phyloP scores from a whole-genome alignment of 2,888 invertebrate genomes.

The Drosophila paranaensis region DNA sequence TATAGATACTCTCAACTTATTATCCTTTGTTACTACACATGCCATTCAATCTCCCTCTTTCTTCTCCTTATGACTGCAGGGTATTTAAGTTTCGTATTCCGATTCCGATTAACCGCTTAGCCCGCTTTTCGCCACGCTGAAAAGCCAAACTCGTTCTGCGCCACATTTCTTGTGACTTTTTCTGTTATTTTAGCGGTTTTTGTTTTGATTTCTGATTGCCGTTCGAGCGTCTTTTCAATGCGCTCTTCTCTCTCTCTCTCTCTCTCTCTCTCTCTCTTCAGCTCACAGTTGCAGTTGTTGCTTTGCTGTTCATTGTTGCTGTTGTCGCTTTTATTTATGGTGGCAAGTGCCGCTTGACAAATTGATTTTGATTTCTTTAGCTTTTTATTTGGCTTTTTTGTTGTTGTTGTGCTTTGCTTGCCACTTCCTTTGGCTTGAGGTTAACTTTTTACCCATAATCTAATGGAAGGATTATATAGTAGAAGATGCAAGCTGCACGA shows the following conservation, averaged over 20 bases:
- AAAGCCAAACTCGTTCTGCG: constrained; percentile 66
- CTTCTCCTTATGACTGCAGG: background rate
- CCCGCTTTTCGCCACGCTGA: constrained; percentile 7
- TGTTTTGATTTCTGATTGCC: constrained; percentile 80
- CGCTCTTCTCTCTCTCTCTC: background rate
- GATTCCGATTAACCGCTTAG: constrained; percentile 26
- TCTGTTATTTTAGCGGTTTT: constrained; percentile 79
- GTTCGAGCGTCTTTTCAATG: constrained; percentile 60
- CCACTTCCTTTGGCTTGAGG: constrained; percentile 14
- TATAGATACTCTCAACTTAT: background rate
- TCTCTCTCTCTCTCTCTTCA: too few species aligned
- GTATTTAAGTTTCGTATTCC: constrained; percentile 50
- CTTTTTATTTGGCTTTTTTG: constrained; percentile 38
- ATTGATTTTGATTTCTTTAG: constrained; percentile 69
- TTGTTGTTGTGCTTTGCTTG: background rate
- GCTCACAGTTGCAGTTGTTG: constrained; percentile 28
- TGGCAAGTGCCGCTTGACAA: constrained; percentile 79
- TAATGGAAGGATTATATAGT: background rate
- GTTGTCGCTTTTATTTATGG: constrained; percentile 63
- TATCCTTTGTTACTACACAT: too few species aligned
- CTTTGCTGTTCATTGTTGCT: constrained; percentile 20
- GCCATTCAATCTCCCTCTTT: background rate
- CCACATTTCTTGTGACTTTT: constrained; percentile 66
- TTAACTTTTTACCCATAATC: background rate
- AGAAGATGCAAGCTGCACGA: too few species aligned